Evolutionary conservation across 2,888 invertebrate genomes (phyloP).

Genomic region (Ecliptopera silaceata): DNA sequence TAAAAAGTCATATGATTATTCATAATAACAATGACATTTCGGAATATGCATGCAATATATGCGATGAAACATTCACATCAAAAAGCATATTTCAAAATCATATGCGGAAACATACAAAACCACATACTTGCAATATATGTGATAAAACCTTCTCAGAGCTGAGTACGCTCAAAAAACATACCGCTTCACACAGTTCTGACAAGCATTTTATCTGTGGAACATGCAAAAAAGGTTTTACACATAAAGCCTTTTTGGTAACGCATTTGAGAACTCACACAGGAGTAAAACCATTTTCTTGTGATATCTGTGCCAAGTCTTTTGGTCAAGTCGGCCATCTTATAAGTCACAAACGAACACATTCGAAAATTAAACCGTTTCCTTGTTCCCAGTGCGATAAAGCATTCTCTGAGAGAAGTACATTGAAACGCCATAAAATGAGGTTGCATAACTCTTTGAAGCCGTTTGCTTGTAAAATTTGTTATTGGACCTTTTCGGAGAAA

Average conservation of each 20-base stretch:
- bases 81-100: neutral
- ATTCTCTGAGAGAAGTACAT: neutral
- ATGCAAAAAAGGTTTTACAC: neutral
- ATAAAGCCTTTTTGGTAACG: neutral
- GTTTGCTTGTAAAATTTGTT: neutral
- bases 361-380: neutral
- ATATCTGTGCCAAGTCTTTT: neutral
- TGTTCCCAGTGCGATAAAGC: neutral
- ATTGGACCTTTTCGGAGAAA: neutral
- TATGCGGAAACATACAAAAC: neutral
- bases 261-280: neutral
- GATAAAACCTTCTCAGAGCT: neutral
- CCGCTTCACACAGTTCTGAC: neutral
- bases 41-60: neutral
- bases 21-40: neutral
- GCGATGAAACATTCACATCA: neutral
- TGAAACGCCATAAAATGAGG: neutral
- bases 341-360: neutral
- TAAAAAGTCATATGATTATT: neutral
- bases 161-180: neutral
- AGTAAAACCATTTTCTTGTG: neutral
- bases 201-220: neutral
- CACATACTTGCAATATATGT: neutral
- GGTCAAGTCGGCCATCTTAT: neutral
- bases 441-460: neutral